These are phyloP conservation scores for Leptothorax acervorum DNA, from an alignment of 2,888 invertebrate species.

Conservation along the genomic window DNA sequence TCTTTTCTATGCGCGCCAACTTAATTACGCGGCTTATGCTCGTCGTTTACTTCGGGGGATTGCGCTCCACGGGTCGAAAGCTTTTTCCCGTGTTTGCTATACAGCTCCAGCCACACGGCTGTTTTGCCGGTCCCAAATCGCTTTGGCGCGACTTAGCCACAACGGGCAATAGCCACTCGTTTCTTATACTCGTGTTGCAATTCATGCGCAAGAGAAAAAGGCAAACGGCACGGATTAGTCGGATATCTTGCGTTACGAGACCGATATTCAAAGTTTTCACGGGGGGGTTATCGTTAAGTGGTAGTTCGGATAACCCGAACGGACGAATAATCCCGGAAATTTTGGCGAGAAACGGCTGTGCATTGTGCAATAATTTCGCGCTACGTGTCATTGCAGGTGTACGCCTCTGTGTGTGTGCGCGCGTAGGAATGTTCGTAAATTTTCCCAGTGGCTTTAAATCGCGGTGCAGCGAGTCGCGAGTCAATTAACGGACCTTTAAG, in stretches of 20 bases:
- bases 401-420: background rate
- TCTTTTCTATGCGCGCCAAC: slow-evolving; percentile 31
- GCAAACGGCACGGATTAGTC: background rate
- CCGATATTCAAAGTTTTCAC: slow-evolving; percentile 1
- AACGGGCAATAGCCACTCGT: slow-evolving; percentile 1
- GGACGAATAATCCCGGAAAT: slow-evolving; percentile 27
- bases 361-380: slow-evolving; percentile 22
- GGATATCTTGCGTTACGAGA: background rate
- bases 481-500: slow-evolving; percentile 51
- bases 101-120: background rate
- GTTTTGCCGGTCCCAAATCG: slow-evolving; percentile 27
- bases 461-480: slow-evolving; percentile 10
- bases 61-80: background rate
- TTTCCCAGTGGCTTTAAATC: slow-evolving; percentile 36
- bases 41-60: slow-evolving; percentile 25
- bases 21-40: slow-evolving; percentile 46
- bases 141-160: slow-evolving; percentile 21
- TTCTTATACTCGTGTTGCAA: slow-evolving; percentile 2
- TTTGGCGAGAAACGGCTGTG: slow-evolving; percentile 19
- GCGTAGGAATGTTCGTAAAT: slow-evolving; percentile 34
- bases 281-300: background rate
- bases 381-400: slow-evolving; percentile 23
- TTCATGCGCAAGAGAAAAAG: background rate
- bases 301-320: background rate
- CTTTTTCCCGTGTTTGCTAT: slow-evolving; percentile 9